Conservation (phyloP, 2,113 vertebrate genomes). For the Microtus richardsoni region DNA sequence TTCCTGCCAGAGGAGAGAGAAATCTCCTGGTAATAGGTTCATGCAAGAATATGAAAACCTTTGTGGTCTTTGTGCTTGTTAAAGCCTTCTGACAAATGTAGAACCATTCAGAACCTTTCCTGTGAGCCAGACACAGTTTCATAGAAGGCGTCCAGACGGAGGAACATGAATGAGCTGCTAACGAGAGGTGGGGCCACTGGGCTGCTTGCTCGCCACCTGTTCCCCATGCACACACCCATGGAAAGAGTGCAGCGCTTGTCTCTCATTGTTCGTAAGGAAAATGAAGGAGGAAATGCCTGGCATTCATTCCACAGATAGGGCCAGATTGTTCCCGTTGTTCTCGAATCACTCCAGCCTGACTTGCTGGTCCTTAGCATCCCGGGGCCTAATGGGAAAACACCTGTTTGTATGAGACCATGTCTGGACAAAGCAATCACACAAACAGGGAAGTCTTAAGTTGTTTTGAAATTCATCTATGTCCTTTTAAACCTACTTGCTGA, state of each 20-base stretch:
- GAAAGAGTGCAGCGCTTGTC: neutral
- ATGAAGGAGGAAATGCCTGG: neutral
- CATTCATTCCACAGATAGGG: neutral
- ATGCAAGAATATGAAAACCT: slow-evolving; percentile 39
- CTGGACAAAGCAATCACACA: neutral
- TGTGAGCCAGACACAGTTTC: neutral
- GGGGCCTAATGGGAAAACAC: neutral
- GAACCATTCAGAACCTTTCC: neutral
- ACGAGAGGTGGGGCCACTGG: neutral
- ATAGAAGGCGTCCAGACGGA: neutral
- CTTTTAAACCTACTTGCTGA: neutral
- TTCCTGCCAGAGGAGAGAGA: neutral
- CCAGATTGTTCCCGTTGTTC: neutral
- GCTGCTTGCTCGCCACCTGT: neutral
- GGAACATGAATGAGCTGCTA: neutral
- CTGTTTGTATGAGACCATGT: neutral
- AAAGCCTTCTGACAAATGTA: neutral
- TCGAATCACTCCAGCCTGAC: neutral
- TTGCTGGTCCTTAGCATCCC: neutral
- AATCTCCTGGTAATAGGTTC: slow-evolving; percentile 39
- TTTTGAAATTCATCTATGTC: neutral
- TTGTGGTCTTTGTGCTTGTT: neutral
- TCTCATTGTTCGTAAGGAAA: neutral
- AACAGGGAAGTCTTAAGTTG: neutral
- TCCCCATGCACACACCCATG: neutral